These are phyloP conservation scores for Frankliniella fusca DNA, from an alignment of 2,888 invertebrate genomes.

Conservation along the genomic window DNA sequence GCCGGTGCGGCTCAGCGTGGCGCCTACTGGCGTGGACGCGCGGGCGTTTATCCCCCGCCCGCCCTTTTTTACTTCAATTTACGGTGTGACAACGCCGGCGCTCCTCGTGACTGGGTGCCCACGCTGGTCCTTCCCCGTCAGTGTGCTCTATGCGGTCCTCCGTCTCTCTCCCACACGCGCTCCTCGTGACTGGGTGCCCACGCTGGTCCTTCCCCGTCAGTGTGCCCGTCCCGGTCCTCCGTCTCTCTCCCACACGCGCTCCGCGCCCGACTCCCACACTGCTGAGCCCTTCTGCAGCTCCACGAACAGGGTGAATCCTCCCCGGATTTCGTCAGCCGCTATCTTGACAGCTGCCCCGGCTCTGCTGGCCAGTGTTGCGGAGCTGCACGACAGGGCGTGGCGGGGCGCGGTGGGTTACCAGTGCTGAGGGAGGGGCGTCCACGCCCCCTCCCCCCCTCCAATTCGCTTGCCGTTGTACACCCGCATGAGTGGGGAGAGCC, in stretches of 20 bases:
- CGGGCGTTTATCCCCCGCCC: too few relatives aligned
- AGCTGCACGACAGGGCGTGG: too few relatives aligned
- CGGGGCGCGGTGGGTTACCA: background rate
- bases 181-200: background rate
- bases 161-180: too few relatives aligned
- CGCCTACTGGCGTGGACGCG: background rate
- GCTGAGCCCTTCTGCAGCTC: too few relatives aligned
- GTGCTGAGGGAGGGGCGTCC: background rate
- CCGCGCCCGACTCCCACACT: background rate
- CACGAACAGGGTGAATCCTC: background rate
- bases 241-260: too few relatives aligned
- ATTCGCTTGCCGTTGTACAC: too few relatives aligned
- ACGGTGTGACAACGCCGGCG: background rate
- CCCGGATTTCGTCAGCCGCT: background rate
- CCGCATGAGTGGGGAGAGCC: background rate
- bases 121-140: background rate
- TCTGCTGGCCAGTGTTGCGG: too few relatives aligned
- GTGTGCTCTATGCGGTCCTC: too few relatives aligned
- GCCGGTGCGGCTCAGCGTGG: too few relatives aligned
- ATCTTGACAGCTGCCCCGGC: background rate
- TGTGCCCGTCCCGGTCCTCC: too few relatives aligned
- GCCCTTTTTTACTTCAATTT: too few relatives aligned
- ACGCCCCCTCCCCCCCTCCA: too few relatives aligned
- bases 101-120: background rate
- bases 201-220: background rate